Base-by-base conservation (phyloP, 2,888 invertebrate species). In the Acleris emargana region DNA sequence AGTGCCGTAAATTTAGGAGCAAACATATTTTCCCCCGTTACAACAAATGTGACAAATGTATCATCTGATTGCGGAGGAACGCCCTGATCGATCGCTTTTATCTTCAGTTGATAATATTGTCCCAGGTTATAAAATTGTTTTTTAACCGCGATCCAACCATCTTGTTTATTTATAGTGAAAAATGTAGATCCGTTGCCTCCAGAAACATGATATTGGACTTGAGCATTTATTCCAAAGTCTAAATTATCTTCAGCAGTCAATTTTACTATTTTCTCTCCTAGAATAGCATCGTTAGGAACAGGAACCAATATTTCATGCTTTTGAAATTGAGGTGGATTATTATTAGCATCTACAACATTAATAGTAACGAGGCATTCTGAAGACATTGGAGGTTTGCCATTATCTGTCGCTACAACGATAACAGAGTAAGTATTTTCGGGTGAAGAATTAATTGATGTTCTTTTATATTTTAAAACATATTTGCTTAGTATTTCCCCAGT, bases 371-470 rank as follows among this genome's bases (percentile, higher is more conserved):
- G 90, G 73, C 97, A 96, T 85, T 97, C 97, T 0, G 98, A 97
- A 42, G 97, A 97, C 94, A 98, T 95, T 0, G 98, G 98, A 1
- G 99, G 99, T 82, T 97, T 98, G 0, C 99, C 99, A 78, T 98
- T 97, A 85, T 99, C 99, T 0, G 96, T 97, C 0, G 98, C 99
- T 1, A 98, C 89, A n/a, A 99, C 95, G 3, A 96, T 95, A n/a
- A 99, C 89, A 0, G 96, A 94, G 81, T 98, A 98, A 74, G 96
- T 95, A 80, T 98, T 97, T 86, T 98, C 98, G 0, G 97, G 97
- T 0, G 97, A 97, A 1, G 95, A 94, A 73, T 96, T 96, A 50
- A 96, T 89, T 72, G 96, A 96, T 0, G 97, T 96, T 84, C 96
- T 95, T 81, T 97, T 97, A 81, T 97, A 98, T 72, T 95, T 94